A percentile compares a stretch with the other conserved stretches of the same genome.
Conservation (phyloP, 2,797 vertebrate genomes). For the Kryptopterus vitreolus region DNA sequence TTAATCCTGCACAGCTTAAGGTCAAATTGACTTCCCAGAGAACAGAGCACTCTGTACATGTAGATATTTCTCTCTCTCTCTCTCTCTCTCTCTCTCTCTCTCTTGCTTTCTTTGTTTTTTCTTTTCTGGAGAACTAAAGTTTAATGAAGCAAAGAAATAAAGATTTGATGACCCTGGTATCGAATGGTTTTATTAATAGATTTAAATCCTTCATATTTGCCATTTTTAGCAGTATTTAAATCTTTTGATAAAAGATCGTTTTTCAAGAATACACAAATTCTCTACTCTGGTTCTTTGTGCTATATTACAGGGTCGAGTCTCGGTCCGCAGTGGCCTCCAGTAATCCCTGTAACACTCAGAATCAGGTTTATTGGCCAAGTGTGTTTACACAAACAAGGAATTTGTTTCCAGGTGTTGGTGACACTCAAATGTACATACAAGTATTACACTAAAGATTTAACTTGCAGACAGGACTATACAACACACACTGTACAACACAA, state of each 20-base stretch:
- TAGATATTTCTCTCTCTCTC: constrained; percentile 41
- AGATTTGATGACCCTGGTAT: constrained; percentile 21
- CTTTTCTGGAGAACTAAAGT: constrained; percentile 34
- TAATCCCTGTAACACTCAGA: constrained; percentile 1
- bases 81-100: too few relatives aligned
- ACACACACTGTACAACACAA: too few relatives aligned
- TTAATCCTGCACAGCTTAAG: constrained; percentile 29
- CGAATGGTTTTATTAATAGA: not conserved
- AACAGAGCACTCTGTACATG: constrained; percentile 56
- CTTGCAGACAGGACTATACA: too few relatives aligned
- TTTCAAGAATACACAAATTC: not conserved
- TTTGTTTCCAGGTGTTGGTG: too few relatives aligned
- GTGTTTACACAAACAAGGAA: too few relatives aligned
- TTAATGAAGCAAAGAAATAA: constrained; percentile 43
- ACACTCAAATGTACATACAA: too few relatives aligned
- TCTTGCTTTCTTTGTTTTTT: constrained; percentile 9
- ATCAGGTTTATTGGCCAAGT: too few relatives aligned
- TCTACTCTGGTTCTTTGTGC: not conserved
- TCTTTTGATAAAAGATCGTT: too few relatives aligned
- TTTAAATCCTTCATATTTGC: not conserved
- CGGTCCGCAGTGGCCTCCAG: not conserved
- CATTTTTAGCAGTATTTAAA: not conserved
- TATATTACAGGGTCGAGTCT: not conserved
- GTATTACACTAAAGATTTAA: too few relatives aligned
- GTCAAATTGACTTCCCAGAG: constrained; percentile 37